Evolutionary conservation across 2,797 vertebrate genomes (phyloP), one percentile per base, ranked within the genome.

Genomic region (Melanotaenia pygmaea): DNA sequence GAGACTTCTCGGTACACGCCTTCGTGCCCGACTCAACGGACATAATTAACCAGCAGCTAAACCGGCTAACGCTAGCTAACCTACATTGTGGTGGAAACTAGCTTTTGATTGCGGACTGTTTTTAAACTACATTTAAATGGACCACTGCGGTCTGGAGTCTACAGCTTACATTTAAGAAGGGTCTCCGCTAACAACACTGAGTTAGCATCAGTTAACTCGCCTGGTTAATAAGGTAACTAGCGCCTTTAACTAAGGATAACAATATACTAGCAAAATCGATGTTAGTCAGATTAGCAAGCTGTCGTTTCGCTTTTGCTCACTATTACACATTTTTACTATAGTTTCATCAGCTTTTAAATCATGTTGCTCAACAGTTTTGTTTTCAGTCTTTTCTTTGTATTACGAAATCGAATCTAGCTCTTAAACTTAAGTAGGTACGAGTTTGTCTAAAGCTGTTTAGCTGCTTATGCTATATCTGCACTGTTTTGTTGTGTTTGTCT

Each of bases 1-100:
- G 87, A 87, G 72, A 84, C 83, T 90, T 76, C 37, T 82, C 87
- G 63, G 82, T 71, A 43, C 72, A 71, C 70, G 60, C 51, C 37
- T 78, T 70, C 65, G 10, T 47, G 53, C 32, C n/a, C 28, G 72
- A 80, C 58, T 80, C 75, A 30, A 62, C 64, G 78, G 67, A 85
- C 66, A 30, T 50, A 85, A 89, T 78, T 88, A 85, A 93, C 83
- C 67, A 80, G 75, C 70, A 70, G 89, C 85, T 84, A 83, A 86
- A 63, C 84, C 67, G 73, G 91, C 89, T 92, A 92, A 81, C 71
- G 77, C 66, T 74, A 85, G 87, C 86, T 70, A 65, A 76, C 50
- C 60, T 24, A 68, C 71, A 68, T 59, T 14, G 43, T 72, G 18
- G 81, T 80, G 83, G 73, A n/a, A 80, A 82, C 38, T 5, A 60